phyloP scores from a whole-genome alignment of 2,113 vertebrate genomes.

The Spea multiplicata region DNA sequence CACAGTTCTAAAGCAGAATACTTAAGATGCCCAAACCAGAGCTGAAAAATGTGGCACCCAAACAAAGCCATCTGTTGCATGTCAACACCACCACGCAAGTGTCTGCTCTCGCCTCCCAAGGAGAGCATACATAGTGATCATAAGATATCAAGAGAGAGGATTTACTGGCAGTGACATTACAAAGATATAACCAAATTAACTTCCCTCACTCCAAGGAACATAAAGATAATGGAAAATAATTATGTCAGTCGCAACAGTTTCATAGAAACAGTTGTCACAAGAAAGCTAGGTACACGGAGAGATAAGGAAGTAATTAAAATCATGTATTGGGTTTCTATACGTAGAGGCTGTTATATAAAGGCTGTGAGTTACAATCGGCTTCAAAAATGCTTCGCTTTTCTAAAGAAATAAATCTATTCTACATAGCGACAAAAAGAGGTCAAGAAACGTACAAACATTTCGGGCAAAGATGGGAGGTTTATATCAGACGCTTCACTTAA shows the following conservation, averaged over 20 bases:
- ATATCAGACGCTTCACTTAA: too few species aligned
- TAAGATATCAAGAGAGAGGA: not conserved
- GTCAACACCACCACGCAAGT: conserved; percentile 4
- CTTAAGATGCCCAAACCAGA: conserved; percentile 17
- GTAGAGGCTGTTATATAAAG: too few species aligned
- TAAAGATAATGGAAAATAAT: conserved; percentile 13
- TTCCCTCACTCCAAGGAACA: not conserved
- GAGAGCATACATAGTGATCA: not conserved
- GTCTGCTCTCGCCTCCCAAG: conserved; percentile 3
- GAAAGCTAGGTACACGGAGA: not conserved
- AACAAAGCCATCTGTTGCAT: conserved; percentile 32
- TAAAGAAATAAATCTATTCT: too few species aligned
- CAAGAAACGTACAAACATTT: too few species aligned
- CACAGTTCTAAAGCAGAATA: not conserved
- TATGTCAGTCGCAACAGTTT: conserved; percentile 3
- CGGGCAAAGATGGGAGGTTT: too few species aligned
- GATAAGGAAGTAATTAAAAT: conserved; percentile 4
- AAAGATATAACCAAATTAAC: conserved; percentile 13
- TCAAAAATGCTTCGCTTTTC: too few species aligned
- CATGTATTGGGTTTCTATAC: not conserved
- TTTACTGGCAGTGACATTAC: not conserved
- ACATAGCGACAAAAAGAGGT: too few species aligned
- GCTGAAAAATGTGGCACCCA: conserved; percentile 12
- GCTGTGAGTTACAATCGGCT: too few species aligned
- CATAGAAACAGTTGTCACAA: not conserved